Evolutionary conservation across 2,797 vertebrate genomes (phyloP).

Genomic region (Pangasius sanitwongsei): DNA sequence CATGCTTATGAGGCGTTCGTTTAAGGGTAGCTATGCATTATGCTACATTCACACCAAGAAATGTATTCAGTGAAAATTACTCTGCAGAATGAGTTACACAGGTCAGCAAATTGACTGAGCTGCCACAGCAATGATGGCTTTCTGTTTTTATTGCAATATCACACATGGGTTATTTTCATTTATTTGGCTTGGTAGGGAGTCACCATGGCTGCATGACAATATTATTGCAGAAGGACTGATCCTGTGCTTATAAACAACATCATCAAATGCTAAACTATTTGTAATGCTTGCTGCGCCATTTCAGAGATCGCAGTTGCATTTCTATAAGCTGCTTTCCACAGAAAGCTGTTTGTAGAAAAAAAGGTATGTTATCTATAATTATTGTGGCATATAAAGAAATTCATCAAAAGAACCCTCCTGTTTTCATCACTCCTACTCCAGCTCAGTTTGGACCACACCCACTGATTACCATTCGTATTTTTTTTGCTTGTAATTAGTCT

Average conservation of each 20-base stretch:
- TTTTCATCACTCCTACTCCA: not conserved
- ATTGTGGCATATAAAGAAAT: not conserved
- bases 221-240: conserved; percentile 18
- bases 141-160: conserved; percentile 23
- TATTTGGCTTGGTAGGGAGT: conserved; percentile 6
- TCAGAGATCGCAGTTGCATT: not conserved
- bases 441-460: not conserved
- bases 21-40: conserved; percentile 22
- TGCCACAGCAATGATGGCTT: not conserved
- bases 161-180: conserved; percentile 38
- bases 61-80: conserved; percentile 22
- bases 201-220: conserved; percentile 19
- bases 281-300: not conserved
- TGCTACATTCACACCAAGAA: conserved; percentile 24
- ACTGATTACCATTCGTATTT: not conserved
- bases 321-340: conserved; percentile 7
- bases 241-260: conserved; percentile 21
- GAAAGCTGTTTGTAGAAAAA: not conserved
- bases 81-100: conserved; percentile 34
- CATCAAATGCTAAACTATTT: not conserved
- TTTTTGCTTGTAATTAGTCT: not conserved
- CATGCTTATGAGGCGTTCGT: not conserved
- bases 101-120: conserved; percentile 35
- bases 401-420: not conserved
- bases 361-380: not conserved